A percentile compares a stretch with the other conserved stretches of the same genome.
Evolutionary conservation across 1,140 invertebrate species (phyloP).

Genomic region (Trissolcus basalis): DNA sequence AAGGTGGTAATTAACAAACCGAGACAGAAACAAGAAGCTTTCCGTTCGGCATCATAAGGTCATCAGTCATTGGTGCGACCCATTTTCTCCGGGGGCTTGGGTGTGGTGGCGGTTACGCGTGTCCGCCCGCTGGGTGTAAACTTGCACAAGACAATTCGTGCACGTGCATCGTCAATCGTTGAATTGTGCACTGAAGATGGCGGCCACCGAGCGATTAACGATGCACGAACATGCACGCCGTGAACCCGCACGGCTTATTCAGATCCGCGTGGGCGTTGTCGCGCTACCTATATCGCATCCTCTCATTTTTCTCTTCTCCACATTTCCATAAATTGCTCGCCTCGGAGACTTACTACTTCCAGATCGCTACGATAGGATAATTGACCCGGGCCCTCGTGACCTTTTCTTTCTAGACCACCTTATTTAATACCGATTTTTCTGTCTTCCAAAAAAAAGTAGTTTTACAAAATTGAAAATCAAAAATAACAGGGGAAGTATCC

Average conservation of each 20-base stretch:
- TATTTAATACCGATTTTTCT: no score
- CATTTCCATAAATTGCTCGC: constrained; percentile 33
- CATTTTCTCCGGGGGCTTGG: constrained; percentile 35
- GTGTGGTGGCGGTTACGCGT: constrained; percentile 46
- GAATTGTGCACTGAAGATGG: constrained; percentile 41
- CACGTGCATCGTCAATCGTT: constrained; percentile 51
- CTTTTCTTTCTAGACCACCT: no score
- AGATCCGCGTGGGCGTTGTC: constrained; percentile 44
- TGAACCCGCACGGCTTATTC: constrained; percentile 27
- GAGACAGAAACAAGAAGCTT: constrained; percentile 15
- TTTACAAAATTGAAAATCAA: no score
- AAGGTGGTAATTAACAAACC: constrained; percentile 20
- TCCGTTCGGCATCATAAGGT: constrained; percentile 29
- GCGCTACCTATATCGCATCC: constrained; percentile 27
- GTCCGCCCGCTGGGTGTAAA: constrained; percentile 39
- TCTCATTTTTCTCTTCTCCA: constrained; percentile 23
- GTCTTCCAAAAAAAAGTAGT: no score
- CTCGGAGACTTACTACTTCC: no score
- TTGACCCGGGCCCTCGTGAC: no score
- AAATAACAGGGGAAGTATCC: no score
- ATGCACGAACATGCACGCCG: constrained; percentile 45
- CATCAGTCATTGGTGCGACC: constrained; percentile 41
- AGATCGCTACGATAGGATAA: no score
- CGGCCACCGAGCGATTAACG: constrained; percentile 42
- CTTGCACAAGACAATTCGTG: constrained; percentile 53